Percentiles rank a stretch among this genome's conserved stretches.
These are phyloP conservation scores for Perccottus glenii DNA, from an alignment of 2,113 vertebrate species.

Conservation along the genomic window DNA sequence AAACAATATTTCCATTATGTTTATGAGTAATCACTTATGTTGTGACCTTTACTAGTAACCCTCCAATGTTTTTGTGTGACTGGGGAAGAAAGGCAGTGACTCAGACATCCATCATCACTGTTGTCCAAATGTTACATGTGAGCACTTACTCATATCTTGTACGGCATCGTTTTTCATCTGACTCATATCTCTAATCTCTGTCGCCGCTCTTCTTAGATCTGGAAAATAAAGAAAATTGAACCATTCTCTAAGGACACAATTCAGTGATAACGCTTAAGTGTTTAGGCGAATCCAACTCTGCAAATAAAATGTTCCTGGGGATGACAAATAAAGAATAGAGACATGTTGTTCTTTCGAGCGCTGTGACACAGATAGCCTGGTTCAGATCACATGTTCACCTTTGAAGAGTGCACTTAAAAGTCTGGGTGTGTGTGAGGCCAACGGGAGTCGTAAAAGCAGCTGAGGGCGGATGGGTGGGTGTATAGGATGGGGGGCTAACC, in stretches of 20 bases:
- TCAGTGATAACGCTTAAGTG: no score
- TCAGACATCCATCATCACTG: conserved; percentile 22
- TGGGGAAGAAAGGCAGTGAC: conserved; percentile 26
- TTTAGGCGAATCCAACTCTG: no score
- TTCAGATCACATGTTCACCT: conserved; percentile 76
- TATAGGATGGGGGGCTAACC: conserved; percentile 54
- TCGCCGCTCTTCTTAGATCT: not conserved
- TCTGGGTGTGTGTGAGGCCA: conserved; percentile 58
- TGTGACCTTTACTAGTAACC: conserved; percentile 15
- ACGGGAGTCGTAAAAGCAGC: conserved; percentile 42
- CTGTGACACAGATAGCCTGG: conserved; percentile 68
- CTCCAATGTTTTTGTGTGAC: conserved; percentile 22
- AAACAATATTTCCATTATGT: conserved; percentile 15
- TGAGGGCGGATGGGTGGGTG: conserved; percentile 43
- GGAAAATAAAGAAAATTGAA: not conserved
- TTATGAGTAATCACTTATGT: conserved; percentile 14
- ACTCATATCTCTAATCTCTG: not conserved
- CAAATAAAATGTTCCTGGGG: conserved; percentile 6
- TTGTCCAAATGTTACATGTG: conserved; percentile 9
- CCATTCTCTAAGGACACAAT: not conserved
- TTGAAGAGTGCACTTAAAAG: conserved; percentile 82
- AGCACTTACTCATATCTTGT: conserved; percentile 14
- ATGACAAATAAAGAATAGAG: conserved; percentile 20
- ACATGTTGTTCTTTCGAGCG: conserved; percentile 46
- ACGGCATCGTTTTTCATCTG: not conserved